These are phyloP conservation scores for Corythornis madagascariensis DNA, from an alignment of 2,113 vertebrate species.

Conservation along the genomic window DNA sequence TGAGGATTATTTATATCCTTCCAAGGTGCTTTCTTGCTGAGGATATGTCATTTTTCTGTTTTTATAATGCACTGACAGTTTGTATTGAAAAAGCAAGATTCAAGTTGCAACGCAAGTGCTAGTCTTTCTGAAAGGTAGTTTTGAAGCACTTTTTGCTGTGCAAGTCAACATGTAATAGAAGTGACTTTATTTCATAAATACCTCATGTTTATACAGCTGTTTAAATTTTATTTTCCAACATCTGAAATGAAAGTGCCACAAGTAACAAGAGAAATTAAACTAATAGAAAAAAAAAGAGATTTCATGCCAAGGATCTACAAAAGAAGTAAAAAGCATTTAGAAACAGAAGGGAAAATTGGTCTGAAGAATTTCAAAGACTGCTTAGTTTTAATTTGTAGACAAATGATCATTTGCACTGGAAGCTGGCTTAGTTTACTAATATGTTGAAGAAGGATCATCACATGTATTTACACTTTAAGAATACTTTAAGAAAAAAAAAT, in stretches of 20 bases:
- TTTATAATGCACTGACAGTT: background rate
- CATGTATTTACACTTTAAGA: background rate
- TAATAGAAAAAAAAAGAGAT: background rate
- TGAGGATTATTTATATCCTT: conserved; percentile 22
- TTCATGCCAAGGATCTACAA: background rate
- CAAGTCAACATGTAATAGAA: conserved; percentile 33
- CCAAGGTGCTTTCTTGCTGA: background rate
- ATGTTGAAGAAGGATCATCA: background rate
- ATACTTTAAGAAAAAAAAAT: background rate
- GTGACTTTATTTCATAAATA: conserved; percentile 39
- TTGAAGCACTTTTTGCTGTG: background rate
- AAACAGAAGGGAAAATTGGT: background rate
- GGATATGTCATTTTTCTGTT: background rate
- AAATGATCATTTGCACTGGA: background rate
- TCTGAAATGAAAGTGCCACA: conserved; percentile 42
- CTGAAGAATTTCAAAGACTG: background rate
- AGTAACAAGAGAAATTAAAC: conserved; percentile 37
- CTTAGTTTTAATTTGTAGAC: background rate
- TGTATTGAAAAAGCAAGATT: conserved; percentile 7
- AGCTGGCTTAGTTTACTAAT: background rate
- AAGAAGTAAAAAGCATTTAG: background rate
- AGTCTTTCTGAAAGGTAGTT: background rate
- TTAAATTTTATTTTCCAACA: background rate
- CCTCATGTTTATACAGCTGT: conserved; percentile 60
- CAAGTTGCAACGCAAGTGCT: background rate